These are phyloP conservation scores for Ectobius pallidus DNA, from an alignment of 2,888 invertebrate species.

Conservation along the genomic window DNA sequence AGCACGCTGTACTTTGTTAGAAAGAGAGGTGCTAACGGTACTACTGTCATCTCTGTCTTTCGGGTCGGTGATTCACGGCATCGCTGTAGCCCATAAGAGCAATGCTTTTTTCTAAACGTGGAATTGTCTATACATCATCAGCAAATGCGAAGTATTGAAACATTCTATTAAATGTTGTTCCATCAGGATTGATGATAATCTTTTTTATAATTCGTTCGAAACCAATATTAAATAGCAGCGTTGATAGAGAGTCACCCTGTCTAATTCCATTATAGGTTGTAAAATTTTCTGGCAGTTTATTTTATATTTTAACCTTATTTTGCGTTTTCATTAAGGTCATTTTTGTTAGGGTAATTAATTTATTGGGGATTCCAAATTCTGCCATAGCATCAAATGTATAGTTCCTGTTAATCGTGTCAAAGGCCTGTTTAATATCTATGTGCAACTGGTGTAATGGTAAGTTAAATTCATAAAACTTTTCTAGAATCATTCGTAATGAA, in stretches of 20 bases:
- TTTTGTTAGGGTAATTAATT: not conserved
- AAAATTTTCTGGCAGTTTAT: not conserved
- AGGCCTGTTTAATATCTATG: not conserved
- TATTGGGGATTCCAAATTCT: not conserved
- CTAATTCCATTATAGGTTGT: not conserved
- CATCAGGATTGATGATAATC: not conserved
- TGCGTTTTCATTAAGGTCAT: constrained; percentile 1
- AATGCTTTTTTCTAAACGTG: no score
- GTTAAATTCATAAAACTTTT: constrained; percentile 9
- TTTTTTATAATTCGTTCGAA: not conserved
- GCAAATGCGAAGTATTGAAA: not conserved
- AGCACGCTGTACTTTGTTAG: no score
- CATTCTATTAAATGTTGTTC: not conserved
- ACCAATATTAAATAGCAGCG: not conserved
- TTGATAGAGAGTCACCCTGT: constrained; percentile 1
- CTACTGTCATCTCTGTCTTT: no score
- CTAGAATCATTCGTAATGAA: not conserved
- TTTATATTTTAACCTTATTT: not conserved
- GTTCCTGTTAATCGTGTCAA: not conserved
- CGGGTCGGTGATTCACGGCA: no score
- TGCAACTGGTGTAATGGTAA: not conserved
- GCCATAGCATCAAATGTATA: constrained; percentile 1
- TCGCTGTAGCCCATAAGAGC: no score
- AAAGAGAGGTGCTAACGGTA: no score
- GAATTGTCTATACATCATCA: no score